These are phyloP conservation scores for Gallinago undulata DNA, from an alignment of 2,113 vertebrate species.

Conservation along the genomic window DNA sequence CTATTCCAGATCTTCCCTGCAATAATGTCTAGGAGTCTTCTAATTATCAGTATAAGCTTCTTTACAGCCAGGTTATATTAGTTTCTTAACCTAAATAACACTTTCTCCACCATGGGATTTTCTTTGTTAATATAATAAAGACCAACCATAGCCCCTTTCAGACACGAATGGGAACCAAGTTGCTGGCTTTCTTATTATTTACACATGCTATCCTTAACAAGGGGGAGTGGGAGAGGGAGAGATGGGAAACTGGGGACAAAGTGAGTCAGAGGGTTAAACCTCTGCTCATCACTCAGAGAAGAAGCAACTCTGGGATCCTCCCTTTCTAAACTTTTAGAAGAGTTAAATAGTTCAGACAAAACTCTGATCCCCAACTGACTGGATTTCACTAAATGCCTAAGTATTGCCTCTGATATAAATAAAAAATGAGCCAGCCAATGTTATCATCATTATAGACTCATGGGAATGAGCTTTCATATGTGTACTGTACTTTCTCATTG, in stretches of 20 bases:
- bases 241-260: neutral
- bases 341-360: neutral
- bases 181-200: neutral
- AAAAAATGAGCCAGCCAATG: neutral
- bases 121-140: neutral
- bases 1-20: neutral
- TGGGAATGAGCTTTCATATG: neutral
- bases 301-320: neutral
- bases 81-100: constrained; percentile 35
- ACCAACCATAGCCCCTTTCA: neutral
- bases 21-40: neutral
- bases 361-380: neutral
- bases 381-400: neutral
- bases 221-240: neutral
- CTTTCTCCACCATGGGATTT: neutral
- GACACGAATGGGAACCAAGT: neutral
- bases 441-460: neutral
- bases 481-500: neutral
- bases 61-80: neutral
- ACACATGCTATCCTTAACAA: neutral
- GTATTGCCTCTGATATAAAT: constrained; percentile 3
- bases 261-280: neutral
- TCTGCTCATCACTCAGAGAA: neutral
- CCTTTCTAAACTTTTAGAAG: neutral
- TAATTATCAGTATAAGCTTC: constrained; percentile 20